A percentile compares a stretch with the other conserved stretches of the same genome.
These are phyloP conservation scores for Campoplex nolae DNA, from an alignment of 2,888 invertebrate genomes.

Conservation along the genomic window DNA sequence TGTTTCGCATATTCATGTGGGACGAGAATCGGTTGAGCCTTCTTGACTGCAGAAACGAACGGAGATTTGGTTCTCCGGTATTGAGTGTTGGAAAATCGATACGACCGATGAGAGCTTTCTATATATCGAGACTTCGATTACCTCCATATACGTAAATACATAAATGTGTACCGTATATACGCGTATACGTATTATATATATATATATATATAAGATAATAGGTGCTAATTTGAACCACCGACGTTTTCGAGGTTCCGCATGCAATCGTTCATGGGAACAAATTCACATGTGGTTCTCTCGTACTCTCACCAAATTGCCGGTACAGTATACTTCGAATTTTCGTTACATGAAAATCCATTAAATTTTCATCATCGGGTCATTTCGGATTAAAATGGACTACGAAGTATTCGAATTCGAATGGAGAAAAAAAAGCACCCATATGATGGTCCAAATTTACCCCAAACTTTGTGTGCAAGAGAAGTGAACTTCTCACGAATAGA, in stretches of 20 bases:
- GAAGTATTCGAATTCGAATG: not conserved
- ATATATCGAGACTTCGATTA: slow-evolving; percentile 11
- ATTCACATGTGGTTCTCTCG: not conserved
- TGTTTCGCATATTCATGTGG: slow-evolving; percentile 7
- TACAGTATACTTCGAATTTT: not conserved
- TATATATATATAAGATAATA: not conserved
- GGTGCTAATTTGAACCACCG: slow-evolving; percentile 5
- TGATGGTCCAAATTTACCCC: not conserved
- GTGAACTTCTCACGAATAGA: not conserved
- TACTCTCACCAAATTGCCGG: not conserved
- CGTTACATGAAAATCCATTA: not conserved
- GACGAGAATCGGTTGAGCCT: not conserved
- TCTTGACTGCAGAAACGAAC: slow-evolving; percentile 3
- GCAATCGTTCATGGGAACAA: not conserved
- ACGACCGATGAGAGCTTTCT: slow-evolving; percentile 50
- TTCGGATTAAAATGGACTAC: not conserved
- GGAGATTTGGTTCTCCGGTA: slow-evolving; percentile 17
- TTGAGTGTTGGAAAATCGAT: slow-evolving; percentile 12
- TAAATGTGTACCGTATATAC: not conserved
- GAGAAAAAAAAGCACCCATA: not conserved
- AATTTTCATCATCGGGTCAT: not conserved
- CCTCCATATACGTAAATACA: not conserved
- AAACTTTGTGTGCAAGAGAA: not conserved
- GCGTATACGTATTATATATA: not conserved
- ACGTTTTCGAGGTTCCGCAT: not conserved